Percentiles rank a stretch among this genome's conserved stretches.
phyloP scores from a whole-genome alignment of 2,888 invertebrate genomes.

The Sericinus montela region DNA sequence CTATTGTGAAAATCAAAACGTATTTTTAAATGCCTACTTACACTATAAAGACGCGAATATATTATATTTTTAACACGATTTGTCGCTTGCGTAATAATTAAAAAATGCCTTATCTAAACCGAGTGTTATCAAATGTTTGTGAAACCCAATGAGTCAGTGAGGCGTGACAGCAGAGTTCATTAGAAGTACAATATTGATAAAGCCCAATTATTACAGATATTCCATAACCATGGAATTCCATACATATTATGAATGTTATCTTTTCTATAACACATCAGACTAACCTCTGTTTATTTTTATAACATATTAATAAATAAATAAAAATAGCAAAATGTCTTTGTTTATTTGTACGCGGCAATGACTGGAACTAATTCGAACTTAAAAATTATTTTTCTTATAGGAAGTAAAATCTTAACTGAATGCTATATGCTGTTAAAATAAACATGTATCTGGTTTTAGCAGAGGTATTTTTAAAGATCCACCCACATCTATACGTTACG shows the following conservation, averaged over 20 bases:
- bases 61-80: slow-evolving; percentile 24
- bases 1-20: neutral
- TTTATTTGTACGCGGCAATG: too few species aligned
- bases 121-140: slow-evolving; percentile 25
- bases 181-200: neutral
- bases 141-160: slow-evolving; percentile 24
- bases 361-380: too few species aligned
- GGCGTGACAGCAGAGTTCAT: slow-evolving; percentile 1
- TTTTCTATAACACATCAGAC: neutral
- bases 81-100: slow-evolving; percentile 24
- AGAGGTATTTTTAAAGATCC: too few species aligned
- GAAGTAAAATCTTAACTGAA: too few species aligned
- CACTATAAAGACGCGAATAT: neutral
- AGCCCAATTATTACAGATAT: neutral
- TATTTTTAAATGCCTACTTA: neutral
- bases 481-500: too few species aligned
- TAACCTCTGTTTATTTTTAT: neutral
- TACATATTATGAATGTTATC: slow-evolving; percentile 1
- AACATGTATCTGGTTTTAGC: too few species aligned
- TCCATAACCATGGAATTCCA: neutral
- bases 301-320: too few species aligned
- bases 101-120: slow-evolving; percentile 25
- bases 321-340: too few species aligned
- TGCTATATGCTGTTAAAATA: too few species aligned
- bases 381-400: too few species aligned